Base-by-base conservation (phyloP, 2,888 invertebrate species). In the Rambutsinella grinnellia region DNA sequence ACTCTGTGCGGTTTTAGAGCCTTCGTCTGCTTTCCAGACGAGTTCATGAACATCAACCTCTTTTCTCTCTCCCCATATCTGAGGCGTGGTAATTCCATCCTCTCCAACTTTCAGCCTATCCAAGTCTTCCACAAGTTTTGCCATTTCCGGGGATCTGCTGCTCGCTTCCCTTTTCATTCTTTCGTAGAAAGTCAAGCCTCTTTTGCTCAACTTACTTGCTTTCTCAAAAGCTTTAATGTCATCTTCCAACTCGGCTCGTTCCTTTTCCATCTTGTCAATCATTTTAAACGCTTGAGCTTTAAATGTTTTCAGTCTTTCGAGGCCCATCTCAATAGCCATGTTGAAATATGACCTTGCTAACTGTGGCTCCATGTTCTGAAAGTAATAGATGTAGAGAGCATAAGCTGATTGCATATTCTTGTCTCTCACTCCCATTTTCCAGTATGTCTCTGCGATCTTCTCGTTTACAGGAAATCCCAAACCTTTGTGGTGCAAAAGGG, bases 361-460 rank as follows among this genome's bases (percentile, higher is more conserved):
- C 1, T 24, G n/a, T n/a, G n/a, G n/a, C n/a, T n/a, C n/a, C n/a
- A n/a, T n/a, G n/a, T n/a, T n/a, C n/a, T n/a, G n/a, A 0, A 47
- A 2, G 36, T 67, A 67, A 21, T 67, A 57, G 5, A 2, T 1
- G 15, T 10, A 46, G 2, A 67, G 21, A 0, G 67, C 24, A 1
- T 0, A 10, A 1, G 67, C 57, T 1, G 67, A 56, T 13, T 57
- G 26, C 6, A 17, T 19, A n/a, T 57, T 13, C 17, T 56, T 47
- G 2, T 2, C 3, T 1, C 17, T 27, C 19, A 57, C 46, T n/a
- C 26, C 68, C 17, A 21, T 24, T 23, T 78, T 74, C 69, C 65
- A 74, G 27, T 65, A 78, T 10, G 28, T 26, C 46, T 69, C 57
- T 6, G 28, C 26, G 54, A 17, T 53, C 47, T 54, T 57, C 15